Conservation (phyloP, 2,888 invertebrate species). For the Nemapogon koenigi region DNA sequence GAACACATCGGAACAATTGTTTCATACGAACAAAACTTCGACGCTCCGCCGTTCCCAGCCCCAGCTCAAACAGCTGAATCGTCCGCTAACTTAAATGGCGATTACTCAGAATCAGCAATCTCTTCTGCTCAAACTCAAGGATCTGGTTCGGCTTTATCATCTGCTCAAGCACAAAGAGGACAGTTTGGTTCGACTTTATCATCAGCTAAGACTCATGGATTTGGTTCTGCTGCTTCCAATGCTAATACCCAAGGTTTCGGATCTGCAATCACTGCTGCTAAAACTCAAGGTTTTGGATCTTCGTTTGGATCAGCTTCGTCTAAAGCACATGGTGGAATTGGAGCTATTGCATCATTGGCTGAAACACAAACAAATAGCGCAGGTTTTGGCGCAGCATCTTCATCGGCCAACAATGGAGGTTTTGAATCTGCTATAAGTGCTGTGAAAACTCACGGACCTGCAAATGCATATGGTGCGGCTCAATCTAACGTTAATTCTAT, state of each 20-base stretch:
- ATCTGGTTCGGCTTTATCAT: slow-evolving; percentile 32
- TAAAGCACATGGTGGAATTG: slow-evolving; percentile 26
- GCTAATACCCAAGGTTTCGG: slow-evolving; percentile 23
- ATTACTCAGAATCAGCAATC: slow-evolving; percentile 26
- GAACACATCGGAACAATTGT: slow-evolving; percentile 26
- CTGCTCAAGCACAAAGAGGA: slow-evolving; percentile 30
- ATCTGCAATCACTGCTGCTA: slow-evolving; percentile 22
- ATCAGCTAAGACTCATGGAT: slow-evolving; percentile 31
- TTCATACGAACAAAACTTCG: slow-evolving; percentile 43
- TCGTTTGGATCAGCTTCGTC: slow-evolving; percentile 32
- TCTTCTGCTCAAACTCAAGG: slow-evolving; percentile 33
- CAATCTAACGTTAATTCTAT: slow-evolving; percentile 23
- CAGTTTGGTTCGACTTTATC: slow-evolving; percentile 27
- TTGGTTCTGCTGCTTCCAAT: slow-evolving; percentile 20
- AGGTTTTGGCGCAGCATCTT: slow-evolving; percentile 21
- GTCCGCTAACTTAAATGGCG: slow-evolving; percentile 29
- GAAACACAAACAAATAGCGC: slow-evolving; percentile 19
- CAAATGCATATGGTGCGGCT: slow-evolving; percentile 20
- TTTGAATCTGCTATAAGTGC: slow-evolving; percentile 32
- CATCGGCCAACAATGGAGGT: slow-evolving; percentile 20
- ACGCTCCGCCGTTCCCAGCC: slow-evolving; percentile 19
- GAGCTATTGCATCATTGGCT: slow-evolving; percentile 18
- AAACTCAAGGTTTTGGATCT: slow-evolving; percentile 21
- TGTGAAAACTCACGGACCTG: slow-evolving; percentile 27
- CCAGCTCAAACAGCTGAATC: slow-evolving; percentile 32